Base-by-base conservation (phyloP, 2,797 vertebrate genomes). In the Thaleichthys pacificus region DNA sequence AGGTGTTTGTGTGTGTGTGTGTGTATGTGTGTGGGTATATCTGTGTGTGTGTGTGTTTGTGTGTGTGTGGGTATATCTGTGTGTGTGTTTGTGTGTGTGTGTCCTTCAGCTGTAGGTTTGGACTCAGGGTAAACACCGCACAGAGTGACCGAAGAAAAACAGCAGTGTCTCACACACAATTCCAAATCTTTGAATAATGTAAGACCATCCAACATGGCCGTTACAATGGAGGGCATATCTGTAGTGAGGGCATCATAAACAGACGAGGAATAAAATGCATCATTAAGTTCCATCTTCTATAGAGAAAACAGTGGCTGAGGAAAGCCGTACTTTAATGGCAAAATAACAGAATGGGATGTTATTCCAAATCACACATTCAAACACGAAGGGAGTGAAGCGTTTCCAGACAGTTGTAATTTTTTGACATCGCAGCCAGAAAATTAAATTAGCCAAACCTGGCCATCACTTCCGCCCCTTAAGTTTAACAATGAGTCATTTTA, bases 91-190 rank as follows among this genome's bases (percentile, higher is more conserved):
- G 71, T 32, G 4, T 17, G 70, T n/a, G 21, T 22, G n/a, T 57
- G 21, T 56, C 26, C 11, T 51, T 24, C n/a, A 54, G 14, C 12
- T 7, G 72, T 72, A 69, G 76, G 60, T 78, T 84, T 76, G 80
- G 72, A 73, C 78, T 74, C 71, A 76, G 81, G 84, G 76, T 83
- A 84, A 85, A 87, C 85, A 85, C 61, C 75, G 64, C 21, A 15
- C 51, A 17, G 17, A n/a, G n/a, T n/a, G n/a, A 26, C 24, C 19
- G n/a, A 8, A 21, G 57, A 9, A 58, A 77, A 83, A 47, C 42
- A 47, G 11, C 42, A 12, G 11, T 2, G 42, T 0, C 78, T 81
- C 81, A 81, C 77, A 84, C 83, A 85, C 82, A 84, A 81, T 70
- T 87, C 78, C 85, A 84, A 86, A 77, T 71, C 80, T 86, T 8